A percentile compares a stretch with the other conserved stretches of the same genome.
These are phyloP conservation scores for Indicator indicator DNA, from an alignment of 2,113 vertebrate genomes.

Conservation along the genomic window DNA sequence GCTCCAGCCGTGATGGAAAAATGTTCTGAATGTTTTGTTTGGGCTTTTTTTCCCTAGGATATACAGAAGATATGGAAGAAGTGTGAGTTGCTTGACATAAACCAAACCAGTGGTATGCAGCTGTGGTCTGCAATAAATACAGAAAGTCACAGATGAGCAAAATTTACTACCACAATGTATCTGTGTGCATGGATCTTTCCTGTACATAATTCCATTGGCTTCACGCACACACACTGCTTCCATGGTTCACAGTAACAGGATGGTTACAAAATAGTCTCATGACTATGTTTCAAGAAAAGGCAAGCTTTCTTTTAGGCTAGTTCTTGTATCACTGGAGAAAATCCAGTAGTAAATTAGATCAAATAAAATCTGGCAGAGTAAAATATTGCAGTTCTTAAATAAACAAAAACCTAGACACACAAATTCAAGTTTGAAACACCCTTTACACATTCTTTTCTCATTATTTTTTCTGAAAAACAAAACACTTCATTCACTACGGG, in stretches of 20 bases:
- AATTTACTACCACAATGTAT: neutral
- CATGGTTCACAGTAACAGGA: neutral
- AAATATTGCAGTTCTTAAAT: constrained; percentile 6
- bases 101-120: neutral
- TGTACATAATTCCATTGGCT: neutral
- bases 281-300: neutral
- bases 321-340: constrained; percentile 30
- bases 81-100: neutral
- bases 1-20: neutral
- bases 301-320: neutral
- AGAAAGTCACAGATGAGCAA: neutral
- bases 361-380: neutral
- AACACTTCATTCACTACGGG: neutral
- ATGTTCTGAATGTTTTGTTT: neutral
- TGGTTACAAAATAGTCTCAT: neutral
- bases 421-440: neutral
- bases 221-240: neutral
- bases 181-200: neutral
- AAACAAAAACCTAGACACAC: constrained; percentile 1
- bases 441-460: neutral
- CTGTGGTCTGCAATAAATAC: neutral
- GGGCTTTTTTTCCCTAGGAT: neutral
- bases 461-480: constrained; percentile 25
- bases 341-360: constrained; percentile 9
- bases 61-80: neutral